Evolutionary conservation across 2,113 vertebrate genomes (phyloP).

Genomic region (Thinocorus orbignyianus): DNA sequence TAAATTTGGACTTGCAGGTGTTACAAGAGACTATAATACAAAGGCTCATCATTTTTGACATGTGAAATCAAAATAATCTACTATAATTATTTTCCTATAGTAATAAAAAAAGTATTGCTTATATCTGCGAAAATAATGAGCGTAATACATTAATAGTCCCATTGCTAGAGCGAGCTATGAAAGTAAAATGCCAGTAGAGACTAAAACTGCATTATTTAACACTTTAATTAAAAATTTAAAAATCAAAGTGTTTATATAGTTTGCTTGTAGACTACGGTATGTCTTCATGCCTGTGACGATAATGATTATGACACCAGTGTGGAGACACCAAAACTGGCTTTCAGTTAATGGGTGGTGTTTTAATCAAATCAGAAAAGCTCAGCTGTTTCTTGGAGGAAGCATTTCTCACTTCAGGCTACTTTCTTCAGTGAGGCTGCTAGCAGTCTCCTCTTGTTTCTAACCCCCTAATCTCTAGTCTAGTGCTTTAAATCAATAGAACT

Average conservation of each 20-base stretch:
- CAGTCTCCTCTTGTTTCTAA: not conserved
- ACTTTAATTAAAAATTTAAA: not conserved
- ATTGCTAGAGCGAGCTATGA: not conserved
- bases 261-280: not conserved
- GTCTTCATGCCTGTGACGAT: not conserved
- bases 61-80: not conserved
- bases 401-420: not conserved
- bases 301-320: not conserved
- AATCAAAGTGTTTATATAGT: not conserved
- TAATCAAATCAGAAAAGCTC: not conserved
- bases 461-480: not conserved
- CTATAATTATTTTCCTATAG: not conserved
- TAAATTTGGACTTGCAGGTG: not conserved
- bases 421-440: not conserved
- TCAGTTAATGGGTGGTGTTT: not conserved
- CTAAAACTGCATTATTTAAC: not conserved
- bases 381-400: not conserved
- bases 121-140: not conserved
- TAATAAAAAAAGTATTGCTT: not conserved
- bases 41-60: not conserved
- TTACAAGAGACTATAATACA: not conserved
- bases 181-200: constrained; percentile 17
- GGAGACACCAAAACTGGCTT: not conserved
- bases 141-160: not conserved
- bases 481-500: not conserved